Conservation (phyloP, 1,140 invertebrate species). For the Plodia interpunctella region DNA sequence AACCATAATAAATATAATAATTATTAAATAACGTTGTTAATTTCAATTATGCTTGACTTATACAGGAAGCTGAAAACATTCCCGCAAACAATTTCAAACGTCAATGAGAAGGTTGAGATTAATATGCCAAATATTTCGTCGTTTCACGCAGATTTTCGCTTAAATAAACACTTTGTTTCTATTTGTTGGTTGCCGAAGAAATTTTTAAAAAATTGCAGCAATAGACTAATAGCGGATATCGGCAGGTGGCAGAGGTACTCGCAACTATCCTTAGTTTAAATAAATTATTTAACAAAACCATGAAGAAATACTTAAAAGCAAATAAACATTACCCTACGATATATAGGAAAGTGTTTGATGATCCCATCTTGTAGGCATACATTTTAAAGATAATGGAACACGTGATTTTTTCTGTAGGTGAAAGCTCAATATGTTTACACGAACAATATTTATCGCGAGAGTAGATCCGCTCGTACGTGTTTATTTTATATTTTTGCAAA, state of each 20-base stretch:
- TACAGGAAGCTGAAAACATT: not conserved
- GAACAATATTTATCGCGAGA: conserved; percentile 10
- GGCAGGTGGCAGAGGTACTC: no score
- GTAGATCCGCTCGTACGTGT: not conserved
- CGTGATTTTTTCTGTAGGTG: not conserved
- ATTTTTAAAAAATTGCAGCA: conserved; percentile 24
- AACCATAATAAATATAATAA: not conserved
- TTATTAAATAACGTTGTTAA: not conserved
- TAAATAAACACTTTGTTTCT: conserved; percentile 16
- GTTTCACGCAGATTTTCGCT: not conserved
- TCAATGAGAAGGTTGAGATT: not conserved
- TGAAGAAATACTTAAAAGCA: no score
- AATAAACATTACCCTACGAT: no score
- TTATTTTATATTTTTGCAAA: not conserved
- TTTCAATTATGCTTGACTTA: not conserved
- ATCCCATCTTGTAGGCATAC: not conserved
- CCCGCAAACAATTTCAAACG: conserved; percentile 1
- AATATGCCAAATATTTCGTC: conserved; percentile 10
- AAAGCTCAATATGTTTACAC: conserved; percentile 6
- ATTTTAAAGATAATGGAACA: not conserved
- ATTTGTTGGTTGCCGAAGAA: conserved; percentile 24
- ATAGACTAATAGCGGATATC: conserved; percentile 21
- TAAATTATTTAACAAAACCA: no score
- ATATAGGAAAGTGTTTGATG: no score
- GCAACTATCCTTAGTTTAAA: no score